A percentile compares a stretch with the other conserved stretches of the same genome.
Conservation (phyloP, 2,113 vertebrate species). For the Cyanocitta stelleri region DNA sequence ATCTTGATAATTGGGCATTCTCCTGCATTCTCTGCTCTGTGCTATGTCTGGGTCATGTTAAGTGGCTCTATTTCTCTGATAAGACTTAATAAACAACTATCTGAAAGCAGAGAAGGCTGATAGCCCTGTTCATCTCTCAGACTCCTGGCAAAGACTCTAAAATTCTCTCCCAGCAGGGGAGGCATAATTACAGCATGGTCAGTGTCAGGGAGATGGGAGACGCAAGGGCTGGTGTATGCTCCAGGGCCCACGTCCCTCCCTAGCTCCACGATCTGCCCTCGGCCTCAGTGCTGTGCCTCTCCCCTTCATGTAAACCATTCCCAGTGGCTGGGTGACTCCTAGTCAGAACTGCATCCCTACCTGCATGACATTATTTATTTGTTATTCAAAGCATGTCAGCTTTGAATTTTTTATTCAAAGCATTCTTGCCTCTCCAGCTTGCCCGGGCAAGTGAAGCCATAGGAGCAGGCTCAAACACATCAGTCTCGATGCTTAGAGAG, state of each 20-base stretch:
- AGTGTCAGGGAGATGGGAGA: not conserved
- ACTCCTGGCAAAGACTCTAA: too few species aligned
- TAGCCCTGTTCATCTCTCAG: too few species aligned
- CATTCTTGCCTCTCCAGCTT: constrained; percentile 2
- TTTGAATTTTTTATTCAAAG: constrained; percentile 36
- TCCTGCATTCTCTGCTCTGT: too few species aligned
- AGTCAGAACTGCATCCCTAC: not conserved
- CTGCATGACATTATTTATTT: not conserved
- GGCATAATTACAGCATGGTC: too few species aligned
- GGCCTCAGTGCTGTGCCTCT: accelerated
- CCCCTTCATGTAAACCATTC: not conserved
- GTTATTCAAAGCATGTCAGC: not conserved
- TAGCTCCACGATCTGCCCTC: not conserved
- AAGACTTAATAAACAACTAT: too few species aligned
- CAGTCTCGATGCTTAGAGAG: not conserved
- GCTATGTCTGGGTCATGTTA: too few species aligned
- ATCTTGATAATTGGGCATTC: too few species aligned
- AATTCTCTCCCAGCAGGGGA: too few species aligned
- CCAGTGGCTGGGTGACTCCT: not conserved
- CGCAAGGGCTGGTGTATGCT: accelerated
- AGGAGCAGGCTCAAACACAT: constrained; percentile 22
- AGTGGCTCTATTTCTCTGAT: too few species aligned
- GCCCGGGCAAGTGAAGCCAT: not conserved
- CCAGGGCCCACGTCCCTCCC: not conserved
- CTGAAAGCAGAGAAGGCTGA: too few species aligned